These are phyloP conservation scores for Bradypodion pumilum DNA, from an alignment of 2,797 vertebrate species.

Conservation along the genomic window DNA sequence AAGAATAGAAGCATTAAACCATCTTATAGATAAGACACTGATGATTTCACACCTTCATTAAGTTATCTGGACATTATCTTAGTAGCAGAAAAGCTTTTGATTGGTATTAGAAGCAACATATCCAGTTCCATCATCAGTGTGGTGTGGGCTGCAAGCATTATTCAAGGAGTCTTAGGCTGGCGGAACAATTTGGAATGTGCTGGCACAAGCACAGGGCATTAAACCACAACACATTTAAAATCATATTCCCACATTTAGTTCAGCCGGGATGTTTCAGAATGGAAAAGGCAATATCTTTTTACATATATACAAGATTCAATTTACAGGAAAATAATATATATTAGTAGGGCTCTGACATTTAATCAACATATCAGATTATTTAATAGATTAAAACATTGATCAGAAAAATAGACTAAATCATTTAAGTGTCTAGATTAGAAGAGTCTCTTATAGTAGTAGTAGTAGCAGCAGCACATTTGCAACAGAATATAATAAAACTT, in stretches of 20 bases:
- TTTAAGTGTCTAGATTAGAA: neutral
- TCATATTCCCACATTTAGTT: neutral
- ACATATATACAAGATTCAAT: neutral
- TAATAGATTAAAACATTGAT: neutral
- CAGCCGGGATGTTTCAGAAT: neutral
- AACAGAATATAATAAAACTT: too few species aligned
- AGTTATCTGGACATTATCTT: neutral
- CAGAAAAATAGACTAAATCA: neutral
- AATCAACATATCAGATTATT: neutral
- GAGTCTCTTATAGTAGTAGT: neutral
- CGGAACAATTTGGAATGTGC: neutral
- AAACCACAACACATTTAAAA: neutral
- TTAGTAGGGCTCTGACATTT: neutral
- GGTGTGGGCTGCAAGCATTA: neutral
- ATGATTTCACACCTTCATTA: slow-evolving; percentile 6
- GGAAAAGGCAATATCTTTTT: neutral
- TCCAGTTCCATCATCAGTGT: neutral
- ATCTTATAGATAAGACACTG: neutral
- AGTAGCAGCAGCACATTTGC: too few species aligned
- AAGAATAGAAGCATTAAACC: neutral
- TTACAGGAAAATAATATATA: neutral
- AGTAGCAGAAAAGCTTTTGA: neutral
- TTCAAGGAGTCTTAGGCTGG: neutral
- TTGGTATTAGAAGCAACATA: neutral
- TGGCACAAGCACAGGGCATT: too few species aligned